Conservation (phyloP, 2,888 invertebrate genomes). For the Ashinkailepas kermadecensis region DNA sequence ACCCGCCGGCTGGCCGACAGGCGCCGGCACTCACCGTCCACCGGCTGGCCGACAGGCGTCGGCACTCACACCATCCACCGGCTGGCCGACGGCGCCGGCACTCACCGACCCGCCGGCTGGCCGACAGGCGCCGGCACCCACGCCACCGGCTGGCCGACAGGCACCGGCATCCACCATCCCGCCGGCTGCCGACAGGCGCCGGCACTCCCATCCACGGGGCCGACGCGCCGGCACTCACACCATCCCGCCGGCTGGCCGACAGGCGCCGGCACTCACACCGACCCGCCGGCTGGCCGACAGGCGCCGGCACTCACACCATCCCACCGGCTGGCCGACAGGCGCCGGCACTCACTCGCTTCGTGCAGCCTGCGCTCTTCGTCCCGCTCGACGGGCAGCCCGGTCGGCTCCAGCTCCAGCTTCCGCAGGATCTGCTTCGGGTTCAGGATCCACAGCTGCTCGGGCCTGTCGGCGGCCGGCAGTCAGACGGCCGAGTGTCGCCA, state of each 20-base stretch:
- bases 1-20: too few relatives aligned
- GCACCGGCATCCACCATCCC: neutral
- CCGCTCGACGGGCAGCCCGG: slow-evolving; percentile 28
- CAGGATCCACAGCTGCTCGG: slow-evolving; percentile 85
- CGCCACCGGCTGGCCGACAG: neutral
- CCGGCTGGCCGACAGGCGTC: too few relatives aligned
- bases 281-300: too few relatives aligned
- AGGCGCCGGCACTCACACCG: neutral
- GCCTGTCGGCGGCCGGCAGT: slow-evolving; percentile 43
- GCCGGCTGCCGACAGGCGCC: too few relatives aligned
- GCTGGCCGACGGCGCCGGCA: neutral
- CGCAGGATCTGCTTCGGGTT: slow-evolving; percentile 81
- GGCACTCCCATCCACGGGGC: neutral
- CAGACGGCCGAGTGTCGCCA: too few relatives aligned
- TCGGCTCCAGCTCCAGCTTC: slow-evolving; percentile 44
- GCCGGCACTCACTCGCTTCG: neutral
- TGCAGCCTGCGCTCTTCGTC: neutral
- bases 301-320: neutral
- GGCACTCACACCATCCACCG: neutral
- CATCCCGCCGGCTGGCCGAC: too few relatives aligned
- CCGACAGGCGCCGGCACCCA: neutral
- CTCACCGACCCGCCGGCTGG: neutral
- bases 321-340: too few relatives aligned
- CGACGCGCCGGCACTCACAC: neutral
- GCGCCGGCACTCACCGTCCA: neutral